A percentile compares a stretch with the other conserved stretches of the same genome.
Conservation (phyloP, 2,797 vertebrate genomes). For the Vultur gryphus region DNA sequence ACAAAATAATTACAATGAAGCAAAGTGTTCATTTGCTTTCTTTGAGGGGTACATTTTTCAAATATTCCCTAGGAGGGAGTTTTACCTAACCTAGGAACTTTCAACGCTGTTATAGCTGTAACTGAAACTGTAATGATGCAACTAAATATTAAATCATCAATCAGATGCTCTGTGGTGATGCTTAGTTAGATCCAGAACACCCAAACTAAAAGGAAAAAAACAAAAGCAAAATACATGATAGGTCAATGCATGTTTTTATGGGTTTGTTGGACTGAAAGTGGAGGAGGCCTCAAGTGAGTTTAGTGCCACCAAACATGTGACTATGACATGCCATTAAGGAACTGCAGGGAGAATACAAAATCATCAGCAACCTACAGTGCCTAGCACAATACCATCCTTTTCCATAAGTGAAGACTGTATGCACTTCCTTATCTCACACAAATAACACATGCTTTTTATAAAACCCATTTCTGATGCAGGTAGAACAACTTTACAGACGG, state of each 20-base stretch:
- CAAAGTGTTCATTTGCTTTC: background rate
- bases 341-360: background rate
- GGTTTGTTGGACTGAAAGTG: background rate
- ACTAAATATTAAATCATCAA: constrained; percentile 47
- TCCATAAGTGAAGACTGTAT: background rate
- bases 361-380: background rate
- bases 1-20: constrained; percentile 30
- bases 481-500: background rate
- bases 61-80: background rate
- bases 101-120: background rate
- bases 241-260: background rate
- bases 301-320: background rate
- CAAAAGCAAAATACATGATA: background rate
- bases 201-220: background rate
- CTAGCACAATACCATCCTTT: background rate
- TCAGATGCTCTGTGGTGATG: background rate
- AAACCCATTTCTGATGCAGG: background rate
- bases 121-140: background rate
- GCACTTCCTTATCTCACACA: background rate
- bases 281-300: background rate
- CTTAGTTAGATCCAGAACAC: background rate
- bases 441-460: background rate
- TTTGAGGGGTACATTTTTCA: background rate
- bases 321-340: background rate
- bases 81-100: constrained; percentile 2